Evolutionary conservation across 2,797 vertebrate species (phyloP), one percentile per base, ranked within the genome.

Genomic region (Luscinia luscinia): DNA sequence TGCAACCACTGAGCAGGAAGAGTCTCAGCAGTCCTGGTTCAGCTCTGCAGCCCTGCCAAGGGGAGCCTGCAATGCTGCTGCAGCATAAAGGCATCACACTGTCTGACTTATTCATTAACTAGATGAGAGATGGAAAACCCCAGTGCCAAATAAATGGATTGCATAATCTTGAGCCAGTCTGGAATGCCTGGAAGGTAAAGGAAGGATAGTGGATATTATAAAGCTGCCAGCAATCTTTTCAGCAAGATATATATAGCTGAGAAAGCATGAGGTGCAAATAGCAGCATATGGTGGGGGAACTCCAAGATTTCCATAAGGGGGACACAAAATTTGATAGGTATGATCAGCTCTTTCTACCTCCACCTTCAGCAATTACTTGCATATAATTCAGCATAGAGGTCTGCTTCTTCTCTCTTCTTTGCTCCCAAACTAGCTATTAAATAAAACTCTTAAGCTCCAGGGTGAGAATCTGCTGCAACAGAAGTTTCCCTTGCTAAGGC

Each of bases 341-440:
- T 22, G 28, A 59, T 22, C 27, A 80, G 41, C 38, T 82, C 57
- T 84, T 94, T 62, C 68, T 79, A 54, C 63, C 32, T 77, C 27
- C 22, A 51, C 20, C 45, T 91, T 94, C 68, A 86, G 62, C 51
- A 87, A 48, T 68, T 83, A 58, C n/a, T 68, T 74, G 24, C 52
- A 45, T 17, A 45, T 41, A 38, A 43, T 75, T 91, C 46, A 81
- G 46, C 48, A 34, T 2, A 75, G 36, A 81, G 4, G 5, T 64
- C 57, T 81, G 43, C 4, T 82, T 27, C 66, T 62, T 52, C 79
- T 93, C 26, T 81, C n/a, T 72, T 54, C 76, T 90, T 79, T 57
- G n/a, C 59, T 45, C 26, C n/a, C 81, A 92, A 81, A 36, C 63
- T 79, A 94, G 90, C 72, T 61, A 41, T 87, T 87, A 85, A 87